Evolutionary conservation across 2,797 vertebrate species (phyloP), one percentile per base, ranked within the genome.

Genomic region (Diplodus puntazzo): DNA sequence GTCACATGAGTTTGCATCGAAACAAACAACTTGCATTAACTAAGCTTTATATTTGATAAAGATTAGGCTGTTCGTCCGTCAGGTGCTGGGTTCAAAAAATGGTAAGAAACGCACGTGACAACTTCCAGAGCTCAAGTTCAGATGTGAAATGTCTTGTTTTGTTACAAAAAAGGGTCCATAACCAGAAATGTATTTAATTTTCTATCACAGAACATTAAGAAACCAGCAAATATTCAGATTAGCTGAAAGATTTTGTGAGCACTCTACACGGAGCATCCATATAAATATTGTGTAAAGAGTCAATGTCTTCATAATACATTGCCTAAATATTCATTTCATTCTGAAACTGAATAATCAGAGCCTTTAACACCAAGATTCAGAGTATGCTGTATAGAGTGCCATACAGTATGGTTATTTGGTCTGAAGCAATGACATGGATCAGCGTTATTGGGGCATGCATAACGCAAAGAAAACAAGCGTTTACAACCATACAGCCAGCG

Each of bases 401-500:
- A 17, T 27, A 18, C 70, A 48, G 25, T 70, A 20, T 63, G 75
- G 62, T 45, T 69, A 14, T 58, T 67, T 53, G 21, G 49, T 54
- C 69, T 34, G 58, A 45, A 52, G 25, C n/a, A 21, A 30, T 60
- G 50, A 20, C 21, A 8, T 34, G 62, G 75, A 79, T 80, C 75
- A 21, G 8, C 75, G 67, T 92, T 88, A 90, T 63, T 92, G 87
- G 91, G 58, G 89, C 90, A 20, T 89, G 78, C 8, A 58, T 92
- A 92, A 93, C 66, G 69, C 71, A 83, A 92, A 92, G 50, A 89
- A 91, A 93, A 93, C 92, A 91, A 83, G 63, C 85, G 82, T 89
- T 92, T 88, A 86, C 60, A 61, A 68, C 46, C 78, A 48, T 68
- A 63, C 80, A 60, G 78, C 23, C 57, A 5, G 66, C 74, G 65